These are phyloP conservation scores for Synodontis membranacea DNA, from an alignment of 2,113 vertebrate species.

Conservation along the genomic window DNA sequence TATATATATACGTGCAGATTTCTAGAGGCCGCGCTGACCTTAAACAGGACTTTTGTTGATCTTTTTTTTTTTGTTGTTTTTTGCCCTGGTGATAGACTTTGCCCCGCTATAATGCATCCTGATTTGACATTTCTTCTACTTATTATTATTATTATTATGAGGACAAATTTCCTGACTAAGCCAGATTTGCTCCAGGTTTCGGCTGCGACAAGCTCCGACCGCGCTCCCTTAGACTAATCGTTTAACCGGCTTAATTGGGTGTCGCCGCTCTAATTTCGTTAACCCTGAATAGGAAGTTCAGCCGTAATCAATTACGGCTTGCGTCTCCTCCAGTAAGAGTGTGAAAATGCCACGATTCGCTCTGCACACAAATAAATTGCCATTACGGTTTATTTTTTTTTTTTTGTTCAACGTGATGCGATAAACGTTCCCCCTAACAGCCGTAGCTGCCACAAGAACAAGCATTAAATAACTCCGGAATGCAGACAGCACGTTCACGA, in stretches of 20 bases:
- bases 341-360: constrained; percentile 42
- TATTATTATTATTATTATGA: constrained; percentile 29
- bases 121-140: neutral
- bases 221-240: constrained; percentile 11
- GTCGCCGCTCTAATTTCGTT: constrained; percentile 45
- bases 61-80: too few relatives aligned
- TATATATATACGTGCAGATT: neutral
- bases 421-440: constrained; percentile 42
- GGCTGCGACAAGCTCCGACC: constrained; percentile 19
- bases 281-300: constrained; percentile 42
- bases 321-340: constrained; percentile 32
- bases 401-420: constrained; percentile 44
- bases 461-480: constrained; percentile 47
- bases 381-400: constrained; percentile 29
- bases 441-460: constrained; percentile 37
- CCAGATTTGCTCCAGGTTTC: constrained; percentile 17
- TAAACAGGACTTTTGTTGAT: too few relatives aligned
- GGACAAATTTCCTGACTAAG: constrained; percentile 16
- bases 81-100: neutral
- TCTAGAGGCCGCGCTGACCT: neutral
- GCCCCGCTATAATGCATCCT: neutral
- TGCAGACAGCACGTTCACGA: constrained; percentile 33
- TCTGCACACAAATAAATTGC: constrained; percentile 31
- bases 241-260: constrained; percentile 19
- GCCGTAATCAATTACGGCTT: constrained; percentile 46